phyloP scores from a whole-genome alignment of 1,140 invertebrate species.

The Magallana ariakensis region DNA sequence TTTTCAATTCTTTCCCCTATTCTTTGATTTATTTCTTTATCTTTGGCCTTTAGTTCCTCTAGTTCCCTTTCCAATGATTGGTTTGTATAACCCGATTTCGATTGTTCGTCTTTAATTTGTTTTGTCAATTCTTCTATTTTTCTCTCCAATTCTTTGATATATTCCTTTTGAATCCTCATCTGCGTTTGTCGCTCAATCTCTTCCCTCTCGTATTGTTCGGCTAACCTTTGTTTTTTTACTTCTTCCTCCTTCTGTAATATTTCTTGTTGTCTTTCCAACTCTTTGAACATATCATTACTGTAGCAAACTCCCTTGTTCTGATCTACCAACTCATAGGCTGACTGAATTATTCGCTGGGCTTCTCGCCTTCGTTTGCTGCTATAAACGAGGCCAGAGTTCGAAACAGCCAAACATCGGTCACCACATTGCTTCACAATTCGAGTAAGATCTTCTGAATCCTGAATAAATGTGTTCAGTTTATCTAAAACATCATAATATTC shows the following conservation, averaged over 20 bases:
- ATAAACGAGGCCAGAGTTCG: background rate
- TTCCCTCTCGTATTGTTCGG: background rate
- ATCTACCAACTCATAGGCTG: background rate
- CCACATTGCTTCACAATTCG: slow-evolving; percentile 6
- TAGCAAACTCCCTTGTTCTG: slow-evolving; percentile 1
- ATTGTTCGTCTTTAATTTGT: no score
- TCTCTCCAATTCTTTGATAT: background rate
- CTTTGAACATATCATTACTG: slow-evolving; percentile 1
- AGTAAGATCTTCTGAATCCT: background rate
- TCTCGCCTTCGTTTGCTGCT: background rate
- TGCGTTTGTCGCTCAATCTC: background rate
- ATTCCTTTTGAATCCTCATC: background rate
- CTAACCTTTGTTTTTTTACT: background rate
- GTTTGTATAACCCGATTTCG: no score
- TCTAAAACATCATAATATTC: background rate
- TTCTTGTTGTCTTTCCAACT: background rate
- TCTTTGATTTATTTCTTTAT: no score
- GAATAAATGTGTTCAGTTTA: background rate
- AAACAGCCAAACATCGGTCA: slow-evolving; percentile 9
- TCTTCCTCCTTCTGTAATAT: background rate
- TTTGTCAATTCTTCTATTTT: background rate
- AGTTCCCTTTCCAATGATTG: no score
- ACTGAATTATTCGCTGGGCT: background rate
- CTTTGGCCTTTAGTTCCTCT: no score
- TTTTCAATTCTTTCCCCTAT: no score